A percentile compares a stretch with the other conserved stretches of the same genome.
These are phyloP conservation scores for Leptinotarsa texana DNA, from an alignment of 1,140 invertebrate species.

Conservation along the genomic window DNA sequence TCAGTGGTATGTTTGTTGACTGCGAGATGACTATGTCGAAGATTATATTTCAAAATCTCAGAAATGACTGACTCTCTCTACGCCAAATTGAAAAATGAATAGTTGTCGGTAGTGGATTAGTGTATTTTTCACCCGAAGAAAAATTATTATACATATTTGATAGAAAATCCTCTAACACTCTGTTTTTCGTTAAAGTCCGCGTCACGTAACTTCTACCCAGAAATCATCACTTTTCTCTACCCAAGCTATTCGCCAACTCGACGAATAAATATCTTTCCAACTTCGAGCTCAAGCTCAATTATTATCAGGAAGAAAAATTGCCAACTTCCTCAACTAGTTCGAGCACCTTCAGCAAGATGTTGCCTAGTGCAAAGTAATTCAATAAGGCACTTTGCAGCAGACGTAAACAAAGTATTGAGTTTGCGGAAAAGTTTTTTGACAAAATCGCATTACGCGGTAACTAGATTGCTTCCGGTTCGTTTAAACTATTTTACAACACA, in stretches of 20 bases:
- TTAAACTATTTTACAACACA: not conserved
- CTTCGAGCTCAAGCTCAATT: not conserved
- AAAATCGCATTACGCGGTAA: constrained; percentile 1
- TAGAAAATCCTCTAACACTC: no score
- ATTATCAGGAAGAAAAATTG: not conserved
- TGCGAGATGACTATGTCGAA: no score
- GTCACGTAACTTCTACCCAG: not conserved
- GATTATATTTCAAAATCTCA: no score
- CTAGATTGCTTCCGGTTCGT: not conserved
- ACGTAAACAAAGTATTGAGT: constrained; percentile 6
- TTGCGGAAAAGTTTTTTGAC: not conserved
- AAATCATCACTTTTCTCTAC: not conserved
- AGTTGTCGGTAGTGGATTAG: no score
- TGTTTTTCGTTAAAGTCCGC: not conserved
- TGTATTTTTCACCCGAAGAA: no score
- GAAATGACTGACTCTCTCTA: no score
- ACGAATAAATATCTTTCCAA: not conserved
- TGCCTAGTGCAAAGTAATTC: not conserved
- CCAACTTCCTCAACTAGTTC: not conserved
- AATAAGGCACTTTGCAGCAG: not conserved
- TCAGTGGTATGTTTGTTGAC: no score
- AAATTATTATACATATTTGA: no score
- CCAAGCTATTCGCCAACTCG: not conserved
- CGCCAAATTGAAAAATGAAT: no score
- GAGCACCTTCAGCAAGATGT: constrained; percentile 2